A percentile compares a stretch with the other conserved stretches of the same genome.
Evolutionary conservation across 2,113 vertebrate genomes (phyloP).

Genomic region (Nyctibius bracteatus): DNA sequence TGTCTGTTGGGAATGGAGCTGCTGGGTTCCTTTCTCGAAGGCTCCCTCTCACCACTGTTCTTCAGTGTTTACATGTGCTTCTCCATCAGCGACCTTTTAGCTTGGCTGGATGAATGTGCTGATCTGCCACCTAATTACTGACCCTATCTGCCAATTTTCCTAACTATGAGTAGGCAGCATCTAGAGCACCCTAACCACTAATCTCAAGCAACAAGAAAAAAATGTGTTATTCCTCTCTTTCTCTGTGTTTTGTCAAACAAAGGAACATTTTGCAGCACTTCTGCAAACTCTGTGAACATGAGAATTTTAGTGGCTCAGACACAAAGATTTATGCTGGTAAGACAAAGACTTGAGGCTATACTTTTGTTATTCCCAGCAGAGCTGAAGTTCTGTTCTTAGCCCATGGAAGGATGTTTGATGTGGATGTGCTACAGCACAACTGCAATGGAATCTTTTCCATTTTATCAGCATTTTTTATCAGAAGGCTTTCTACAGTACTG

Average conservation of each 20-base stretch:
- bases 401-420: not conserved
- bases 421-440: not conserved
- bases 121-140: not conserved
- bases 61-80: not conserved
- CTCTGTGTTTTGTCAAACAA: not conserved
- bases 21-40: not conserved
- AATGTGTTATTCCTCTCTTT: not conserved
- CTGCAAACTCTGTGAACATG: not conserved
- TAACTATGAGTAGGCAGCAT: not conserved
- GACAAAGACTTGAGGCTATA: not conserved
- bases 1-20: not conserved
- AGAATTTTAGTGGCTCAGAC: not conserved
- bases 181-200: not conserved
- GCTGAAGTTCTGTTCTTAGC: not conserved
- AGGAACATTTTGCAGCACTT: not conserved
- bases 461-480: conserved; percentile 33
- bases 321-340: not conserved
- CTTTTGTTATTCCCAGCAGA: not conserved
- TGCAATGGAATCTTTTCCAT: not conserved
- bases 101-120: not conserved
- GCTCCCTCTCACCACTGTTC: not conserved
- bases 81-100: not conserved
- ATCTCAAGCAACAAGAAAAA: not conserved
- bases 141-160: not conserved
- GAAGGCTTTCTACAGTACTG: not conserved